Evolutionary conservation across 2,888 invertebrate genomes (phyloP).

Genomic region (Sipha maydis): DNA sequence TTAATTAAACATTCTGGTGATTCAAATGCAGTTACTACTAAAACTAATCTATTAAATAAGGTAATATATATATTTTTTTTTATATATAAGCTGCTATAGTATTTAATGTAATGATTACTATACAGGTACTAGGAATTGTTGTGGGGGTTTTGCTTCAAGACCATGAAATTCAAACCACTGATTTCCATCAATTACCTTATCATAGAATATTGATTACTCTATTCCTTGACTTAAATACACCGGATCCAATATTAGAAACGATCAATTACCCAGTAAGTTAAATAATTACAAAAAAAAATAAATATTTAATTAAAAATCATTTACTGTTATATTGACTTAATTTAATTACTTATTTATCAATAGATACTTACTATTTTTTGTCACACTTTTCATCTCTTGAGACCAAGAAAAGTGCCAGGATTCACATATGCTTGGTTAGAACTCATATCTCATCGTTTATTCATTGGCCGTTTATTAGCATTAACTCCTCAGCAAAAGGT

Average conservation of each 20-base stretch:
- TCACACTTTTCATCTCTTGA: slow-evolving; percentile 91
- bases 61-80: slow-evolving; percentile 81
- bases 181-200: slow-evolving; percentile 97
- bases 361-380: slow-evolving; percentile 93
- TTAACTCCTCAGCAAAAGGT: slow-evolving; percentile 88
- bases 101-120: slow-evolving; percentile 10
- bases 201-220: slow-evolving; percentile 96
- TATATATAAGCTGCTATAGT: not conserved
- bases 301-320: not conserved
- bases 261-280: slow-evolving; percentile 78
- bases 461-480: slow-evolving; percentile 92
- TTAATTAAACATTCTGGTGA: slow-evolving; percentile 96
- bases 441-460: slow-evolving; percentile 94
- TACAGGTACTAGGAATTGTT: slow-evolving; percentile 84
- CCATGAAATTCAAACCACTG: slow-evolving; percentile 88
- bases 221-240: slow-evolving; percentile 94
- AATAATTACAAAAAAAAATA: slow-evolving; percentile 61
- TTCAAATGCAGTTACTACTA: slow-evolving; percentile 88
- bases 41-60: slow-evolving; percentile 96
- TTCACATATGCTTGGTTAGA: slow-evolving; percentile 99
- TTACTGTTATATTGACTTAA: not conserved
- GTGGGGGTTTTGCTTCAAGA: slow-evolving; percentile 95
- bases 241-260: slow-evolving; percentile 91
- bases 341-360: slow-evolving; percentile 23
- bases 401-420: slow-evolving; percentile 92